Percentiles rank a stretch among this genome's conserved stretches.
phyloP scores from a whole-genome alignment of 2,888 invertebrate species.

The Dysmachus trigonus region DNA sequence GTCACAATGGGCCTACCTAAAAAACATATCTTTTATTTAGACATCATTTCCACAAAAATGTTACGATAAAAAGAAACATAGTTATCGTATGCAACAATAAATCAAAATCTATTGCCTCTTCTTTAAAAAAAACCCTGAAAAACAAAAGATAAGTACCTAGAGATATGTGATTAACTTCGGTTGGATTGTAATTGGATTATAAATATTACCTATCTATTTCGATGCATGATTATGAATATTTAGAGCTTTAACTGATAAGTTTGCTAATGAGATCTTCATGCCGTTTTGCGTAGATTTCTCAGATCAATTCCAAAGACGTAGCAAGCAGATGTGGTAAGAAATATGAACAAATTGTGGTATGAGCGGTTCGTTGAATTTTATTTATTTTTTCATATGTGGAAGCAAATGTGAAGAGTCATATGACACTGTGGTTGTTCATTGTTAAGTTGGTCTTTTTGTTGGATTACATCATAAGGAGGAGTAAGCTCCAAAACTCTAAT shows the following conservation, averaged over 20 bases:
- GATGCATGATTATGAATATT: not conserved
- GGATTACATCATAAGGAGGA: not conserved
- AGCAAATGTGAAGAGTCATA: conserved; percentile 42
- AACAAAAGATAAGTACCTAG: not conserved
- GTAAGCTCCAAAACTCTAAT: not conserved
- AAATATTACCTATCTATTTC: not conserved
- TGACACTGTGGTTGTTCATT: conserved; percentile 45
- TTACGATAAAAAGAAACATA: not conserved
- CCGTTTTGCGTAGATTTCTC: not conserved
- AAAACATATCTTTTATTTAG: not conserved
- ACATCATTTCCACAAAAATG: not conserved
- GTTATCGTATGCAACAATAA: not conserved
- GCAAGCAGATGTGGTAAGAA: not conserved
- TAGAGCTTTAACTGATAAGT: not conserved
- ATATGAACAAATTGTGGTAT: not conserved
- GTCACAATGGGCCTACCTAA: not conserved
- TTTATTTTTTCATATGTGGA: not conserved
- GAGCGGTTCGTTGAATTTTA: not conserved
- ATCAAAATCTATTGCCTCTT: not conserved
- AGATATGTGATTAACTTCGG: not conserved
- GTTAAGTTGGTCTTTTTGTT: conserved; percentile 16
- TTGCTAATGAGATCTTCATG: not conserved
- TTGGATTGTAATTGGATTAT: not conserved
- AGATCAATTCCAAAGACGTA: not conserved
- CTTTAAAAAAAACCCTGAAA: not conserved